phyloP scores from a whole-genome alignment of 2,888 invertebrate genomes.

The Electrophaes corylata region DNA sequence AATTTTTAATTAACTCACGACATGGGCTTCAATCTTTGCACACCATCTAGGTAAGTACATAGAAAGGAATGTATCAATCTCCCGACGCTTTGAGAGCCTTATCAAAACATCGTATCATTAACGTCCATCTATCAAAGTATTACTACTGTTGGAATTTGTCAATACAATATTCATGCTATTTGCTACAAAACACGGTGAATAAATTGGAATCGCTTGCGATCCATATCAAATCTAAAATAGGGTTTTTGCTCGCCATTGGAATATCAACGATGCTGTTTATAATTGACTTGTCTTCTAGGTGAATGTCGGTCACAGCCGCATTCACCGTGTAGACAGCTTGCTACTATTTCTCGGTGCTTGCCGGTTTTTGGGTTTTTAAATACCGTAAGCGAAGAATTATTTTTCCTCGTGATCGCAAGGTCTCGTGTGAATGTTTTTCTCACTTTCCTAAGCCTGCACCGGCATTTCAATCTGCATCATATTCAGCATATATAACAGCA shows the following conservation, averaged over 20 bases:
- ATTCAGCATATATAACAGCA: too few relatives aligned
- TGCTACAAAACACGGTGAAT: conserved; percentile 9
- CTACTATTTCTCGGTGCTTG: not conserved
- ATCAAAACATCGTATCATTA: not conserved
- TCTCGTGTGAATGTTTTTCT: not conserved
- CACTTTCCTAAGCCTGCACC: not conserved
- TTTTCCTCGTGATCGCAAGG: too few relatives aligned
- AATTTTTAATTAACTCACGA: not conserved
- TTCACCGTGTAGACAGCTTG: not conserved
- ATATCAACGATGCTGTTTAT: conserved; percentile 21
- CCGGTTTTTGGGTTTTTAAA: not conserved
- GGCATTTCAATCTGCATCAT: too few relatives aligned
- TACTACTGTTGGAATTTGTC: not conserved
- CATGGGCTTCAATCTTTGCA: too few relatives aligned
- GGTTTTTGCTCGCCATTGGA: conserved; percentile 22
- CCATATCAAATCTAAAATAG: conserved; percentile 27
- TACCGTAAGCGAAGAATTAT: not conserved
- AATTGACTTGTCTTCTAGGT: conserved; percentile 30
- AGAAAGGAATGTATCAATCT: not conserved
- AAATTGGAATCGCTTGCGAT: conserved; percentile 10
- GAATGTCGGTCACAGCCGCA: conserved; percentile 29
- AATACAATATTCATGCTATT: conserved; percentile 7
- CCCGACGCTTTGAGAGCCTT: not conserved
- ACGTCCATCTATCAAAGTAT: not conserved
- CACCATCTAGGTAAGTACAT: not conserved